A percentile compares a stretch with the other conserved stretches of the same genome.
phyloP scores from a whole-genome alignment of 2,113 vertebrate genomes.

The Tonatia bakeri region DNA sequence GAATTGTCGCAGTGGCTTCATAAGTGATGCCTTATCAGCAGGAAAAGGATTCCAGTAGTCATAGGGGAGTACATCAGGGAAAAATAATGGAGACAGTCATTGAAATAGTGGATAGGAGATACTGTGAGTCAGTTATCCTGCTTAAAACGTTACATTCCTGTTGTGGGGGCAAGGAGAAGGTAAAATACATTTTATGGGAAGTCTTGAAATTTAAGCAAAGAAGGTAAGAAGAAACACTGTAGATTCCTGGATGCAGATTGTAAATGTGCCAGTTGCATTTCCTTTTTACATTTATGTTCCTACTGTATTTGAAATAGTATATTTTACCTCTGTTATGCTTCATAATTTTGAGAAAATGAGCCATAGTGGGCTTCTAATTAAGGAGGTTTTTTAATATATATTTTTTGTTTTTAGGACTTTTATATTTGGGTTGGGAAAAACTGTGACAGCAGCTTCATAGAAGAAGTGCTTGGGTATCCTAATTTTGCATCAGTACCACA shows the following conservation, averaged over 20 bases:
- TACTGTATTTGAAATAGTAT: not conserved
- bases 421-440: slow-evolving; percentile 95
- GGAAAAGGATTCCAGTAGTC: not conserved
- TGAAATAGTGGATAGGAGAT: not conserved
- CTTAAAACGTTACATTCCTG: not conserved
- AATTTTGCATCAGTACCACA: slow-evolving; percentile 90
- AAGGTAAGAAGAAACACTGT: not conserved
- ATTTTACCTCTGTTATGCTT: not conserved
- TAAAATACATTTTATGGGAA: not conserved
- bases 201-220: not conserved
- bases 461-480: slow-evolving; percentile 93
- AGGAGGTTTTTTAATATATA: not conserved
- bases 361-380: not conserved
- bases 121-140: not conserved
- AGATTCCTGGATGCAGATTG: not conserved
- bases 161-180: not conserved
- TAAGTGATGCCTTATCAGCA: not conserved
- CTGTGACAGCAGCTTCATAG: slow-evolving; percentile 91
- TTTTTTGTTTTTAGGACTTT: slow-evolving; percentile 82
- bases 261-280: not conserved
- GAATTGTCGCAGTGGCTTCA: not conserved
- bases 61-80: not conserved
- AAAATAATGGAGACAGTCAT: not conserved
- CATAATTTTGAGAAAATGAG: not conserved
- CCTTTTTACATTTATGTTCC: not conserved